Conservation (phyloP, 2,113 vertebrate genomes). For the Lagopus muta region DNA sequence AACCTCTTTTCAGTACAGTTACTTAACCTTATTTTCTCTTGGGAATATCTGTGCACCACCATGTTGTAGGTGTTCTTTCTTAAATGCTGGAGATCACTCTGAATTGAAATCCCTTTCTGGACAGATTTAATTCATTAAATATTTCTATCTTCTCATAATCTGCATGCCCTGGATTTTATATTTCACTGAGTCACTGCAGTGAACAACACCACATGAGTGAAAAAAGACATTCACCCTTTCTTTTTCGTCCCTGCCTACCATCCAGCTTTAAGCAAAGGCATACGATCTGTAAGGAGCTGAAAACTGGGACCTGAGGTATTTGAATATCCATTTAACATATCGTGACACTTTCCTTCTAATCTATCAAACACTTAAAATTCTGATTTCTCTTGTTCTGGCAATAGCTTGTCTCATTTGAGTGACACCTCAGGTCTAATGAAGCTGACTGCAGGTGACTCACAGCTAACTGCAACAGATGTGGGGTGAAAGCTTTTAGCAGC, state of each 20-base stretch:
- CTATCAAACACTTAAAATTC: constrained; percentile 61
- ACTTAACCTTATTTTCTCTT: neutral
- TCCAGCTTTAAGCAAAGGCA: constrained; percentile 44
- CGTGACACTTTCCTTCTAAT: constrained; percentile 71
- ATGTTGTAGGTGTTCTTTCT: neutral
- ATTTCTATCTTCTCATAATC: constrained; percentile 44
- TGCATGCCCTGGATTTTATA: constrained; percentile 32
- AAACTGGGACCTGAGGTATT: constrained; percentile 52
- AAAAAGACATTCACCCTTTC: constrained; percentile 21
- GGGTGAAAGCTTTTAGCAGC: constrained; percentile 71
- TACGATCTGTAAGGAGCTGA: constrained; percentile 19
- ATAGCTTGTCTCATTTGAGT: constrained; percentile 71
- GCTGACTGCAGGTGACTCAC: constrained; percentile 71
- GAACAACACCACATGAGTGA: constrained; percentile 34
- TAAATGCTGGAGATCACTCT: neutral
- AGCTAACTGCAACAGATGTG: constrained; percentile 63
- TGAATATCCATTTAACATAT: constrained; percentile 69
- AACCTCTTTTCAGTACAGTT: constrained; percentile 38
- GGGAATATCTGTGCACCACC: neutral
- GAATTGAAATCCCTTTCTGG: constrained; percentile 26
- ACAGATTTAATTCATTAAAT: constrained; percentile 29
- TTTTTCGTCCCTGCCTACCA: constrained; percentile 58
- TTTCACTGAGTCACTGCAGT: constrained; percentile 56
- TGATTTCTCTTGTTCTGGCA: constrained; percentile 69
- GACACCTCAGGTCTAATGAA: constrained; percentile 67